These are phyloP conservation scores for Pantherophis vulpinus DNA, from an alignment of 2,797 vertebrate genomes.

Conservation along the genomic window DNA sequence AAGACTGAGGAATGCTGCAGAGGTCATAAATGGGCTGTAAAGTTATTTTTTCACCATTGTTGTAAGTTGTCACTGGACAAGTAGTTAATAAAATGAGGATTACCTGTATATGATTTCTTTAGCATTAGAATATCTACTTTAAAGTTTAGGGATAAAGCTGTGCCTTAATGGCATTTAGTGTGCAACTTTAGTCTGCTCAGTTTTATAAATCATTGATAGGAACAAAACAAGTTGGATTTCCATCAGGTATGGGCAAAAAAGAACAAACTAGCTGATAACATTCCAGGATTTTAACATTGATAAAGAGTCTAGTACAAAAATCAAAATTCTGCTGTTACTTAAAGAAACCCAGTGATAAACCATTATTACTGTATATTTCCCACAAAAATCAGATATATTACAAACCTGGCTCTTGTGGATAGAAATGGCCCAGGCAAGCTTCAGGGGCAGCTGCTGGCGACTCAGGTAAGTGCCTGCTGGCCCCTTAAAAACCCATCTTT, in stretches of 20 bases:
- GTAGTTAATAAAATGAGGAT: neutral
- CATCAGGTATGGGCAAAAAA: neutral
- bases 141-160: neutral
- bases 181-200: neutral
- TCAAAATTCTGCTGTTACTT: neutral
- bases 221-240: neutral
- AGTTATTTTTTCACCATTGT: neutral
- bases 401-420: slow-evolving; percentile 97
- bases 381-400: neutral
- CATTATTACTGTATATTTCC: neutral
- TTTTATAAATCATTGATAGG: neutral
- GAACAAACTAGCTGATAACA: no score
- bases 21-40: neutral
- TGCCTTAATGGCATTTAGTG: neutral
- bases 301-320: neutral
- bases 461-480: slow-evolving; percentile 80
- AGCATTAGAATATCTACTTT: neutral
- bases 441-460: slow-evolving; percentile 91
- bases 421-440: slow-evolving; percentile 96
- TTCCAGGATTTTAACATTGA: neutral
- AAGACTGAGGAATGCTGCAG: neutral
- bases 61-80: neutral
- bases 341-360: neutral
- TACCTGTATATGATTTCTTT: neutral
- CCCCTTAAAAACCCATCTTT: slow-evolving; percentile 88